Base-by-base conservation (phyloP, 2,888 invertebrate species). In the Heliconius erato region DNA sequence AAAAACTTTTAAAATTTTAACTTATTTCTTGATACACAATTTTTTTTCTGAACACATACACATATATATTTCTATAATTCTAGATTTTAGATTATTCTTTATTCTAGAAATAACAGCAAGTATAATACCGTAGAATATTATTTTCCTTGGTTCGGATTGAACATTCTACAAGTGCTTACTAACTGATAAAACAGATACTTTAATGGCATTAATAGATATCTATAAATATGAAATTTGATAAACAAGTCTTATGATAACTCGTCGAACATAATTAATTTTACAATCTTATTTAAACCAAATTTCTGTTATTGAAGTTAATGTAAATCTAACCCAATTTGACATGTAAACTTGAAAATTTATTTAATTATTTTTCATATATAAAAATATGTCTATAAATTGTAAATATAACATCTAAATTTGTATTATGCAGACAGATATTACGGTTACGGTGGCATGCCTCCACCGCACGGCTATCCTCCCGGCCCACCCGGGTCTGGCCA, bases 371-470 rank as follows among this genome's bases (percentile, higher is more conserved):
- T 54, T 54, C 3, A 6, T 7, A 54, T 7, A 2, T 54, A 54
- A 35, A 35, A 23, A 40, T 71, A 40, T 40, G 16, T 68, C 28
- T 40, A n/a, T 71, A 40, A 35, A 35, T 35, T 49, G 11, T 40
- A 26, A 40, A n/a, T 40, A 78, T 49, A 44, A 49, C 65, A 67
- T 40, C 40, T 23, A 40, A 63, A n/a, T 81, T 76, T 87, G 81
- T 86, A 72, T 85, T 92, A 84, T 89, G 82, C 92, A 95, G 95
- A 93, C 91, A 91, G 90, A 82, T 95, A 95, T 91, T 90, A 92
- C 87, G 95, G 95, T 87, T 92, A 91, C 86, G 95, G 95, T 79
- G 91, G 88, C 54, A 92, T 91, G 74, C 93, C 92, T 49, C 92
- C 91, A 11, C 89, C 88, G 54, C 86, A 85, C 78, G 87, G 87